A percentile compares a stretch with the other conserved stretches of the same genome.
These are phyloP conservation scores for Nyctibius bracteatus DNA, from an alignment of 2,113 vertebrate genomes.

Conservation along the genomic window DNA sequence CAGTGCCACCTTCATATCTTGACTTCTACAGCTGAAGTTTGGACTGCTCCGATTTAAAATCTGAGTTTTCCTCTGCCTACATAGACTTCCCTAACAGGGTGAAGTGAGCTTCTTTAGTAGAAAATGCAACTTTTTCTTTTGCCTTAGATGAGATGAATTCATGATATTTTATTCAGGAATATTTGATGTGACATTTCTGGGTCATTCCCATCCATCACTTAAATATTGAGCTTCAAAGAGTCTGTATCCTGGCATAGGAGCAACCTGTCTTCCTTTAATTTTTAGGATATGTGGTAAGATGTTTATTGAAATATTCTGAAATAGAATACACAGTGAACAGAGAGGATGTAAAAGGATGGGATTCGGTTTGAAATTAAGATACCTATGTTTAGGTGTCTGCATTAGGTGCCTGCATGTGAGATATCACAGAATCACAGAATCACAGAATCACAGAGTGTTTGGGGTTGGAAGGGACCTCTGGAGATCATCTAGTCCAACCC, in stretches of 20 bases:
- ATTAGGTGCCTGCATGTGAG: neutral
- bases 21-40: neutral
- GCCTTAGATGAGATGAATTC: neutral
- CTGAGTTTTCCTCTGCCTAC: neutral
- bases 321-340: neutral
- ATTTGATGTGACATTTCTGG: neutral
- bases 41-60: neutral
- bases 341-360: neutral
- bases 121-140: neutral
- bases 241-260: neutral
- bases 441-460: too few species aligned
- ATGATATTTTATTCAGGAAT: neutral
- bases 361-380: neutral
- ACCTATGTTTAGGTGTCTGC: neutral
- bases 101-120: neutral
- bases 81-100: neutral
- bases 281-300: neutral
- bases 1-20: neutral
- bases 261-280: neutral
- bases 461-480: too few species aligned
- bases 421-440: too few species aligned
- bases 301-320: neutral
- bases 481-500: too few species aligned
- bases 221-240: neutral
- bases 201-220: neutral